Base-by-base conservation (phyloP, 2,113 vertebrate species). In the Poeciliopsis prolifica region DNA sequence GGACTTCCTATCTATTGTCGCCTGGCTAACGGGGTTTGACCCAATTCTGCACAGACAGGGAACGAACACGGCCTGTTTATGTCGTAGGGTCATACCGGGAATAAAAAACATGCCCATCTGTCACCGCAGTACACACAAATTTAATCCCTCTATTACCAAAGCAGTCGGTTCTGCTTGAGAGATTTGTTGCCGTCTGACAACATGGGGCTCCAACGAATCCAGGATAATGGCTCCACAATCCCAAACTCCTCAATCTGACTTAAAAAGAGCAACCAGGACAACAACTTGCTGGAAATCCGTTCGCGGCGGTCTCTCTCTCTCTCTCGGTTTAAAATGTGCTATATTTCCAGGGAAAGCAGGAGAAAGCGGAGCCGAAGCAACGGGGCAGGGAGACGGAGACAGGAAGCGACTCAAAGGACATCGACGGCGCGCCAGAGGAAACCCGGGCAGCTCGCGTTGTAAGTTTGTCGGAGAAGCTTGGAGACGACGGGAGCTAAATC, bases 381-480 rank as follows among this genome's bases (percentile, higher is more conserved):
- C 95, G 74, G 5, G 89, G 94, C 30, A 95, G 94, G 91, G 96
- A 96, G 86, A 95, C 94, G 93, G 95, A 95, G 85, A 93, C 90
- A 5, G 91, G 95, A 81, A 95, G 95, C 94, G 94, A 94, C 15
- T 94, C 90, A 88, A 96, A 95, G 78, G 95, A 95, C 72, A 88
- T 91, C 76, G 94, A 95, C 85, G 92, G 91, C 72, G 93, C 96
- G 3, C 94, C 95, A 26, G 94, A 96, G 81, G 95, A 95, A 72
- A 92, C 79, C 86, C 94, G 95, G 89, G 94, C 92, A 77, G 26
- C 60, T 63, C 51, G 73, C 37, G 68, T 1, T 4, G 84, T 87
- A 81, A 24, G 1, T 58, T 64, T 75, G 22, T 68, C 26, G 40
- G 15, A 63, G 63, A 75, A 61, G 30, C 22, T 44, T 13, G 4